Base-by-base conservation (phyloP, 2,113 vertebrate species). In the Gallinago media region DNA sequence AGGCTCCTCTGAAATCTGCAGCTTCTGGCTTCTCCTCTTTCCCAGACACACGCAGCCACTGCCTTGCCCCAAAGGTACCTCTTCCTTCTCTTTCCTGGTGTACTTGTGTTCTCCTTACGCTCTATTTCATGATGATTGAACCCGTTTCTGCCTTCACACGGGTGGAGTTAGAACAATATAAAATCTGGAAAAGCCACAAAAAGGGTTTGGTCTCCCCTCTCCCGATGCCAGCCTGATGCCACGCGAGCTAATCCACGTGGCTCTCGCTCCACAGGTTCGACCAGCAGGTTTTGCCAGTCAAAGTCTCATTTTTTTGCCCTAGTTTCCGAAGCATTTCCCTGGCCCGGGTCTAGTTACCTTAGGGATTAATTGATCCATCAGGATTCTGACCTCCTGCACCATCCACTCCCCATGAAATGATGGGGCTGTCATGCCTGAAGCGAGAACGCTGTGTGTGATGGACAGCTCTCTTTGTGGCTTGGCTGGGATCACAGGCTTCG, bases 341-440 rank as follows among this genome's bases (percentile, higher is more conserved):
- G 59, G 78, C 66, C 70, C 74, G 89, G 42, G 44, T 93, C 76
- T 90, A 91, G 96, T 96, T 96, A 96, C 96, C 88, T 93, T 94
- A 97, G 96, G 96, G 95, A 97, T 94, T 96, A 95, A 94, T 95
- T 96, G 95, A 96, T 95, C 91, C 91, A 96, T 96, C 95, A 94
- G 92, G 94, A 94, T 94, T 94, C 86, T 96, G 95, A 93, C 95
- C 95, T 97, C 96, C 83, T 94, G 92, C 76, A 94, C 91, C 83
- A 92, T 94, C 88, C 84, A 81, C 95, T 94, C 91, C 91, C 95
- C 95, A 88, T 91, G 95, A 95, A 96, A 94, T 96, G 92, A 94
- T 93, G 91, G 94, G 92, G 91, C 96, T 94, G 95, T 96, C 95
- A 91, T 81, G 93, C 95, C 95, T 87, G 89, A 81, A 95, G 96